A percentile compares a stretch with the other conserved stretches of the same genome.
These are phyloP conservation scores for Steromphala cineraria DNA, from an alignment of 2,888 invertebrate species.

Conservation along the genomic window DNA sequence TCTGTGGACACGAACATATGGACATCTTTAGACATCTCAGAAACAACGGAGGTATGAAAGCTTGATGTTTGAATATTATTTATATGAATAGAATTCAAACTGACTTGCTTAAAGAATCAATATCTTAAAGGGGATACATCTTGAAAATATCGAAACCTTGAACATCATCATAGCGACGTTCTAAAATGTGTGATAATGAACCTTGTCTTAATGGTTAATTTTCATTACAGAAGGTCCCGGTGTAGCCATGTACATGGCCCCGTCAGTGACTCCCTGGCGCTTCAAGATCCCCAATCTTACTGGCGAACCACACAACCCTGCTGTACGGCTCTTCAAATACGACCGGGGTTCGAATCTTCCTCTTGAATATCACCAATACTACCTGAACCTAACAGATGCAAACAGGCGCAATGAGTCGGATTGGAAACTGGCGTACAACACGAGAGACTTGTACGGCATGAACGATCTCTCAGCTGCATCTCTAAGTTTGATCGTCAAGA, in stretches of 20 bases:
- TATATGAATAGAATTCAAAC: too few species aligned
- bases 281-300: slow-evolving; percentile 75
- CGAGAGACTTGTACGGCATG: slow-evolving; percentile 86
- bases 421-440: slow-evolving; percentile 90
- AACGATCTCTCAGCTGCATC: slow-evolving; percentile 87
- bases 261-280: slow-evolving; percentile 91
- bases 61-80: too few species aligned
- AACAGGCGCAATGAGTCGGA: slow-evolving; percentile 82
- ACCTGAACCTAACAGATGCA: slow-evolving; percentile 85
- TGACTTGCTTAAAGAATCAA: too few species aligned
- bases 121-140: too few species aligned
- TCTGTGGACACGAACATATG: slow-evolving; percentile 70
- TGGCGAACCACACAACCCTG: slow-evolving; percentile 84
- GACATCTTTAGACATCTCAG: slow-evolving; percentile 59
- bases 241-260: slow-evolving; percentile 90
- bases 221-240: slow-evolving; percentile 81
- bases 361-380: slow-evolving; percentile 92
- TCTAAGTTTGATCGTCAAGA: slow-evolving; percentile 81
- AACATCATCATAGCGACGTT: too few species aligned
- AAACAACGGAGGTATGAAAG: too few species aligned
- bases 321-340: slow-evolving; percentile 91
- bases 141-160: too few species aligned
- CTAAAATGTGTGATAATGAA: not conserved
- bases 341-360: slow-evolving; percentile 83
- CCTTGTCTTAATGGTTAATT: not conserved